Base-by-base conservation (phyloP, 2,888 invertebrate species). In the Acleris sparsana region DNA sequence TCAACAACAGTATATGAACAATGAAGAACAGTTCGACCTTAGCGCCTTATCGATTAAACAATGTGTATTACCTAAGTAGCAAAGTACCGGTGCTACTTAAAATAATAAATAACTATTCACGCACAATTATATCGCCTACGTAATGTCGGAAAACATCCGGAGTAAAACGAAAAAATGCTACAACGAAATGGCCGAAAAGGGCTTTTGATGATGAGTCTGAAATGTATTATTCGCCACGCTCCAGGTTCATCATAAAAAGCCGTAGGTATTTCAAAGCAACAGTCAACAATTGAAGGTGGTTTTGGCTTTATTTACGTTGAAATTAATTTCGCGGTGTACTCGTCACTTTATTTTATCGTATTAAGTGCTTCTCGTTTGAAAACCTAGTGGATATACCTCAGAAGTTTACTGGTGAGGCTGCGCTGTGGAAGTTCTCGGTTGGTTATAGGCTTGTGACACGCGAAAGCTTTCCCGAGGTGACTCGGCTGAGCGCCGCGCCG, bases 361-460 rank as follows among this genome's bases (percentile, higher is more conserved):
- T 57, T 64, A 53, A 63, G 60, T 71, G 69, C 60, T 65, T 65
- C 70, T 69, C 64, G 75, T 39, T 39, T 80, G 7, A 43, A 79
- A 79, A 78, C 78, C 75, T 71, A 70, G 74, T 73, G 80, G 77
- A 82, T 85, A 83, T 83, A 84, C 77, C 73, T 29, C 66, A 63
- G 61, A 70, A 75, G 80, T 82, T 82, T 83, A 84, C 76, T 79
- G 71, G 76, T 73, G 74, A 76, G 72, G 72, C 72, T 76, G 75
- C 74, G 69, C 75, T 72, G 80, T 68, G 69, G 74, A 76, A 77
- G 76, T 81, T 79, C 78, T 73, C 76, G 79, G 80, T 80, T 78
- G 75, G 78, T 83, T 85, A 86, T 84, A 83, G 84, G 75, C 80
- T 69, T 76, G 73, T 74, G 78, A 81, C 86, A 87, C 85, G 85